Conservation (phyloP, 2,888 invertebrate genomes). For the Resseliella maxima region DNA sequence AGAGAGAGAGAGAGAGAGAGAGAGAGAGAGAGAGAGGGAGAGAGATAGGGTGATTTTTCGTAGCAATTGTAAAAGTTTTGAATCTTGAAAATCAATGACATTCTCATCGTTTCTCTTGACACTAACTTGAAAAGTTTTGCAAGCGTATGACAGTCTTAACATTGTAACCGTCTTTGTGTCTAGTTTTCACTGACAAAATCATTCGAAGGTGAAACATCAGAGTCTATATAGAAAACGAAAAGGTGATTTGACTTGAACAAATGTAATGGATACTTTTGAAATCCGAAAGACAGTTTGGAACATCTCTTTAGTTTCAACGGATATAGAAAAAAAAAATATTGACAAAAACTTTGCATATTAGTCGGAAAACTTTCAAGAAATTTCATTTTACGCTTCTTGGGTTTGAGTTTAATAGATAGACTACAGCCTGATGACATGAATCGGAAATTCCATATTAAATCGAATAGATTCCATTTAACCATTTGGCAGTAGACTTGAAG, state of each 20-base stretch:
- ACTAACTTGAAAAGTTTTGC: not conserved
- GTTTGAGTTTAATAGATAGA: slow-evolving; percentile 46
- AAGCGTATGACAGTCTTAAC: not conserved
- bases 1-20: not conserved
- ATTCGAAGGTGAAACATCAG: slow-evolving; percentile 18
- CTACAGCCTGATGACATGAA: slow-evolving; percentile 30
- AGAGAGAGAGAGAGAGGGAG: not conserved
- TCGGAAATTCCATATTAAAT: not conserved
- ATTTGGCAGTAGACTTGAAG: not conserved
- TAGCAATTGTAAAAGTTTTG: slow-evolving; percentile 51
- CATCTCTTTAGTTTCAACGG: not conserved
- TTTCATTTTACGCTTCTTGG: slow-evolving; percentile 52
- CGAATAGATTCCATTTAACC: not conserved
- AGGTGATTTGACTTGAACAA: slow-evolving; percentile 10
- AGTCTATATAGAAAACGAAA: not conserved
- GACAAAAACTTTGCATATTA: slow-evolving; percentile 54
- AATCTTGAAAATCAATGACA: not conserved
- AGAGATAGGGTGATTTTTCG: too few relatives aligned
- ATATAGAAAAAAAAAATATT: slow-evolving; percentile 1
- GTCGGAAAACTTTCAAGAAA: slow-evolving; percentile 49
- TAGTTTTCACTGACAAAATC: not conserved
- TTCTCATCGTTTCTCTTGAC: not conserved
- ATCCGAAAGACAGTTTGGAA: not conserved
- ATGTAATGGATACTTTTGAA: not conserved
- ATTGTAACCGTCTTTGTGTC: slow-evolving; percentile 8